Evolutionary conservation across 2,113 vertebrate genomes (phyloP).

Genomic region (Microtus montanus): DNA sequence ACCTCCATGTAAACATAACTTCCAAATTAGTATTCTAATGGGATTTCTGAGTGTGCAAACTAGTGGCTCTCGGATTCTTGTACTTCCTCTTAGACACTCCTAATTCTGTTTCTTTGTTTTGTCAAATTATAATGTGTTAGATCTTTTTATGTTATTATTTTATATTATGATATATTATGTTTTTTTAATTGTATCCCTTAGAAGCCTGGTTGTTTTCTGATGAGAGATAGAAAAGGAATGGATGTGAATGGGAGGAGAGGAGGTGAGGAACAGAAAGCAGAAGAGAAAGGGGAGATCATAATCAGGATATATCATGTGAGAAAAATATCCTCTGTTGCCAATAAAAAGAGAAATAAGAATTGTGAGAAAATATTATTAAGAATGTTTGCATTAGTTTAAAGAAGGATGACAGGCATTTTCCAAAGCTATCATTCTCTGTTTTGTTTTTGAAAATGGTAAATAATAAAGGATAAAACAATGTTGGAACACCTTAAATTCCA

Average conservation of each 20-base stretch:
- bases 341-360: background rate
- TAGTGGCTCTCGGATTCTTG: background rate
- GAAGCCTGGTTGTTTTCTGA: too few relatives aligned
- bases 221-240: background rate
- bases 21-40: background rate
- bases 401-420: background rate
- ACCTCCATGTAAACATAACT: background rate
- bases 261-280: accelerated
- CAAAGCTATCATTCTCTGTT: background rate
- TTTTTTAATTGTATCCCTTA: background rate
- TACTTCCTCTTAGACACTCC: background rate
- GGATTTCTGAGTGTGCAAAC: background rate
- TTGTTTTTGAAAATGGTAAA: slow-evolving; percentile 40
- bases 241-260: background rate
- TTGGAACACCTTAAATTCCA: background rate
- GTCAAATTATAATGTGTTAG: background rate
- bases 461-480: background rate
- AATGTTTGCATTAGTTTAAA: background rate
- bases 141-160: background rate
- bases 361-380: background rate
- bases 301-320: background rate
- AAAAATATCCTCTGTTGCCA: background rate
- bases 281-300: too few relatives aligned
- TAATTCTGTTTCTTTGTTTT: background rate
- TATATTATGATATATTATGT: background rate